Conservation (phyloP, 2,797 vertebrate species). For the Poecile montanus region DNA sequence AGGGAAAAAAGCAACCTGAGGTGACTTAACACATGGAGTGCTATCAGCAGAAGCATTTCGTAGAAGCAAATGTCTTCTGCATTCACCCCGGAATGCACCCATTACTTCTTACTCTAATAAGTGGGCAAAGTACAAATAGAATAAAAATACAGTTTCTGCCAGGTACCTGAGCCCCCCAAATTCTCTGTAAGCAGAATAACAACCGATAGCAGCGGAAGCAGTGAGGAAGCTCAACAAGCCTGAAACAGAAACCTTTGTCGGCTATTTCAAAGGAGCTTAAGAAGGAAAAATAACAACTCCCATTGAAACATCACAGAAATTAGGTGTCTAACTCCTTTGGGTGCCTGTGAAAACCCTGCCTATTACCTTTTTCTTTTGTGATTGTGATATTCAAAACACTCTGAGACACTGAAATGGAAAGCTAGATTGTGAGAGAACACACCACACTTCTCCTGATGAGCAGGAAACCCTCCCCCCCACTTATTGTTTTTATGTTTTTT, state of each 20-base stretch:
- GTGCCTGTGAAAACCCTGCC: background rate
- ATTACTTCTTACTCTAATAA: background rate
- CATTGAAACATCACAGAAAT: background rate
- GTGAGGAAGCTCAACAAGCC: background rate
- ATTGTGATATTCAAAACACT: background rate
- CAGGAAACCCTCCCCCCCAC: background rate
- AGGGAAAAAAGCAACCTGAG: background rate
- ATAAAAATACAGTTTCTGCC: background rate
- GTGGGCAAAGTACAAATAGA: background rate
- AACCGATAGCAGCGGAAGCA: fast-evolving
- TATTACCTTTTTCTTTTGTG: background rate
- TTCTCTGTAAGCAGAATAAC: background rate
- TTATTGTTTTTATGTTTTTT: background rate
- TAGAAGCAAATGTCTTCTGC: background rate
- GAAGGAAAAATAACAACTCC: constrained; percentile 2
- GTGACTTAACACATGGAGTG: background rate
- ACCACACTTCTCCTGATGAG: background rate
- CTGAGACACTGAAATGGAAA: constrained; percentile 19
- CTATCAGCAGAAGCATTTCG: background rate
- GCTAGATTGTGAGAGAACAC: background rate
- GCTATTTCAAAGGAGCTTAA: background rate
- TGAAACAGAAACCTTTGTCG: background rate
- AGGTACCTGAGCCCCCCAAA: background rate
- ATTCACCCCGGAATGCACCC: background rate
- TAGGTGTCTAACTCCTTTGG: background rate